Base-by-base conservation (phyloP, 2,113 vertebrate species). In the Sphaerodactylus townsendi region DNA sequence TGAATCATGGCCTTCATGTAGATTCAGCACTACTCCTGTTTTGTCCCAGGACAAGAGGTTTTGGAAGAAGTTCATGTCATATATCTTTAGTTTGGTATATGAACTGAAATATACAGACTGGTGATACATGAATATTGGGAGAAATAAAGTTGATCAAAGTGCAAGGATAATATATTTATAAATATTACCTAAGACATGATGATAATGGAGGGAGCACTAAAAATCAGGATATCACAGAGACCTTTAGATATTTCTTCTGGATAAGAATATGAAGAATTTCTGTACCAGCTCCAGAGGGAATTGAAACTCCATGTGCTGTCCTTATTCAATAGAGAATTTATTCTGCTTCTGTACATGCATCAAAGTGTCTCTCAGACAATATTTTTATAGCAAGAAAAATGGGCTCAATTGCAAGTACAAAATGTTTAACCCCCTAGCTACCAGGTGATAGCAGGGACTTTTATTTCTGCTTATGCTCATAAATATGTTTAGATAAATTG, bases 391-490 rank as follows among this genome's bases (percentile, higher is more conserved):
- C 11, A 81, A 48, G 79, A 81, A 81, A 81, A 56, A 81, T 56
- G 11, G 25, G 35, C 28, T 41, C 46, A 59, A 11, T 53, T 39
- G 79, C 65, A 37, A 70, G n/a, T 69, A 71, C 46, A 70, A 81
- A 81, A 82, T 82, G 69, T 72, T 82, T 82, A 72, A 72, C 14
- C 44, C 50, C 50, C 48, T 59, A n/a, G 35, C 35, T 82, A n/a
- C 28, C 33, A 44, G 25, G n/a, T 71, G 30, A 59, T 59, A 28
- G 37, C 50, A 72, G n/a, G 11, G 21, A n/a, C 28, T 71, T 46
- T 48, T 41, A 5, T 4, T 23, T n/a, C 68, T 30, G 48, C 30
- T 81, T 14, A 44, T 71, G 5, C 1, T 70, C 46, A 71, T 53
- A 72, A 72, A 41, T 44, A n/a, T 10, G 17, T 56, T 69, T 11